These are phyloP conservation scores for Muscicapa adusta DNA, from an alignment of 2,113 vertebrate species.

Conservation along the genomic window DNA sequence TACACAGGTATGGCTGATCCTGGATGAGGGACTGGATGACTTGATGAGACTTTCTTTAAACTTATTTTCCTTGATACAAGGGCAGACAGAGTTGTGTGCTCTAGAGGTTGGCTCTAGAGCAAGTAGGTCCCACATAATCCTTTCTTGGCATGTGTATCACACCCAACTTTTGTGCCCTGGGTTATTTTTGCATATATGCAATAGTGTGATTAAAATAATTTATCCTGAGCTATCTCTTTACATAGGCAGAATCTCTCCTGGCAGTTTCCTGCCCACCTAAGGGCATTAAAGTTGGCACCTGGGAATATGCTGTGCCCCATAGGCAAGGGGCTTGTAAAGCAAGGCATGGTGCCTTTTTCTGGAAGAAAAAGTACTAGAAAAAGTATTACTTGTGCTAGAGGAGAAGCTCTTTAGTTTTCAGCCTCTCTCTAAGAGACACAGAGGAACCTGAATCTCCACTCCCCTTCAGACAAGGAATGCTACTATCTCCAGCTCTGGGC, in stretches of 20 bases:
- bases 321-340: accelerated
- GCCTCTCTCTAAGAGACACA: not conserved
- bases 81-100: not conserved
- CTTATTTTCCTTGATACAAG: not conserved
- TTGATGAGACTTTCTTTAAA: not conserved
- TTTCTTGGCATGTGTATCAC: not conserved
- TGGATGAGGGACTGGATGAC: not conserved
- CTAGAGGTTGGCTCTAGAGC: not conserved
- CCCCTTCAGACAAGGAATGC: accelerated
- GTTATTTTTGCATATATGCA: not conserved
- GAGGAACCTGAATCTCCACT: not conserved
- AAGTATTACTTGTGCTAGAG: too few species aligned
- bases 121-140: not conserved
- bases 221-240: not conserved
- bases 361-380: too few species aligned
- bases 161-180: not conserved
- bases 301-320: not conserved
- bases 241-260: not conserved
- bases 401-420: not conserved
- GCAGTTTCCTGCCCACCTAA: not conserved
- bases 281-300: not conserved
- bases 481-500: not conserved
- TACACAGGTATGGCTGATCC: not conserved
- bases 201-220: not conserved
- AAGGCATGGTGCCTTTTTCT: not conserved